Evolutionary conservation across 1,140 invertebrate species (phyloP).

Genomic region (Drosophila parvula): DNA sequence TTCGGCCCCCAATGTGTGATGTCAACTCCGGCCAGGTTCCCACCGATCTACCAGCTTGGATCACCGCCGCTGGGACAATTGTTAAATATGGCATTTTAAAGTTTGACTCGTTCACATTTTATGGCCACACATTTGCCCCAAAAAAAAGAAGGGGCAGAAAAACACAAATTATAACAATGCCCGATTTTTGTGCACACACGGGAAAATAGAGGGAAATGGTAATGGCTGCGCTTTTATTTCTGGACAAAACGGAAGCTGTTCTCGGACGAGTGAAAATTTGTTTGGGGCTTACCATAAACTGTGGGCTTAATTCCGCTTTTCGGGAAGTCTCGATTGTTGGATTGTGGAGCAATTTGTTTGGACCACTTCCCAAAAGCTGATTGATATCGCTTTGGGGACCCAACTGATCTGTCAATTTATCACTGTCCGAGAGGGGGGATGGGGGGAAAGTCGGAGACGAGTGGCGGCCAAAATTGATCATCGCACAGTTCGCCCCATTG

Average conservation of each 20-base stretch:
- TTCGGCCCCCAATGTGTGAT: constrained; percentile 61
- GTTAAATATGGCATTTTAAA: constrained; percentile 69
- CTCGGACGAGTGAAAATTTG: constrained; percentile 27
- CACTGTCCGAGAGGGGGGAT: constrained; percentile 50
- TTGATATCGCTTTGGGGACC: constrained; percentile 28
- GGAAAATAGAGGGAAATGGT: constrained; percentile 56
- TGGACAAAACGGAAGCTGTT: constrained; percentile 68
- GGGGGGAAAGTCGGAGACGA: constrained; percentile 22
- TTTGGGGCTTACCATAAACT: constrained; percentile 55
- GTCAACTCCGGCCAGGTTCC: constrained; percentile 70
- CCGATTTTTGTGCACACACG: constrained; percentile 55
- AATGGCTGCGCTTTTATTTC: constrained; percentile 33
- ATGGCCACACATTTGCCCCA: constrained; percentile 51
- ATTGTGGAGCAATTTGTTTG: constrained; percentile 68
- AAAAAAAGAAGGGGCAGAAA: constrained; percentile 8
- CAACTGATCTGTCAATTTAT: constrained; percentile 75
- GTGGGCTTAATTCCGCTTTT: constrained; percentile 66
- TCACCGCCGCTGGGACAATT: constrained; percentile 56
- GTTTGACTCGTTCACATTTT: constrained; percentile 60
- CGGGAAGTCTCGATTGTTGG: constrained; percentile 20
- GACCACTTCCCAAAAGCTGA: constrained; percentile 44
- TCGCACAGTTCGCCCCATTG: constrained; percentile 61
- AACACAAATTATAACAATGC: constrained; percentile 57
- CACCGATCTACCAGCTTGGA: constrained; percentile 51
- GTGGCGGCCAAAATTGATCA: constrained; percentile 42